Percentiles rank a stretch among this genome's conserved stretches.
Evolutionary conservation across 2,888 invertebrate genomes (phyloP).

Genomic region (Phytoseiulus persimilis): DNA sequence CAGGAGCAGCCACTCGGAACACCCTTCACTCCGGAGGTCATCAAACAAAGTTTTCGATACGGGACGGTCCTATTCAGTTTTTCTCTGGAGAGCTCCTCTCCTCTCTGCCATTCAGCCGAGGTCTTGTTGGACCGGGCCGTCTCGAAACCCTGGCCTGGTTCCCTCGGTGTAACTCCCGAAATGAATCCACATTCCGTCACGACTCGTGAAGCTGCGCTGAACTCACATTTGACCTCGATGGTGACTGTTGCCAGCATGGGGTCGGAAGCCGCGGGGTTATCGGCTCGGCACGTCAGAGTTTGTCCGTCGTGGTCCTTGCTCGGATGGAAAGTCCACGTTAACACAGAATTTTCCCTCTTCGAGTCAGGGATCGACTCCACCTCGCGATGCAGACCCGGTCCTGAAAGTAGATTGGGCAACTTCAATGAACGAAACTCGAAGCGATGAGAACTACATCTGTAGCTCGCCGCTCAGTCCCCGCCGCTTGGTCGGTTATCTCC

Average conservation of each 20-base stretch:
- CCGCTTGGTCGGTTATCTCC: no score
- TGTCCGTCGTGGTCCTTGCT: slow-evolving; percentile 81
- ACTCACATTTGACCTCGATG: slow-evolving; percentile 70
- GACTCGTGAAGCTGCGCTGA: not conserved
- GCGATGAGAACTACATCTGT: no score
- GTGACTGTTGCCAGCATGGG: slow-evolving; percentile 71
- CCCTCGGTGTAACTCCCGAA: no score
- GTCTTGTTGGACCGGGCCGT: no score
- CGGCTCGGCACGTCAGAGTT: slow-evolving; percentile 71
- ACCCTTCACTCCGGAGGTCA: not conserved
- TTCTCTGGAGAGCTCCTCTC: no score
- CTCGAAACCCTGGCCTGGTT: no score
- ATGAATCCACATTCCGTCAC: no score
- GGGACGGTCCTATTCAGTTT: no score
- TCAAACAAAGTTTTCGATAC: not conserved
- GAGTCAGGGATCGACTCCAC: slow-evolving; percentile 65
- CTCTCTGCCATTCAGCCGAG: no score
- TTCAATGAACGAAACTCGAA: not conserved
- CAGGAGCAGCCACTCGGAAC: not conserved
- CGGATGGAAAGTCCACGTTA: slow-evolving; percentile 72
- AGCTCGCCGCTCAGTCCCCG: no score
- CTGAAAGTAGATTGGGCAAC: not conserved
- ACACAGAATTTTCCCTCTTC: slow-evolving; percentile 73
- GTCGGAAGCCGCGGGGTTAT: slow-evolving; percentile 72
- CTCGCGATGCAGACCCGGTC: slow-evolving; percentile 65